These are phyloP conservation scores for Neodiprion lecontei DNA, from an alignment of 1,140 invertebrate species.

Conservation along the genomic window DNA sequence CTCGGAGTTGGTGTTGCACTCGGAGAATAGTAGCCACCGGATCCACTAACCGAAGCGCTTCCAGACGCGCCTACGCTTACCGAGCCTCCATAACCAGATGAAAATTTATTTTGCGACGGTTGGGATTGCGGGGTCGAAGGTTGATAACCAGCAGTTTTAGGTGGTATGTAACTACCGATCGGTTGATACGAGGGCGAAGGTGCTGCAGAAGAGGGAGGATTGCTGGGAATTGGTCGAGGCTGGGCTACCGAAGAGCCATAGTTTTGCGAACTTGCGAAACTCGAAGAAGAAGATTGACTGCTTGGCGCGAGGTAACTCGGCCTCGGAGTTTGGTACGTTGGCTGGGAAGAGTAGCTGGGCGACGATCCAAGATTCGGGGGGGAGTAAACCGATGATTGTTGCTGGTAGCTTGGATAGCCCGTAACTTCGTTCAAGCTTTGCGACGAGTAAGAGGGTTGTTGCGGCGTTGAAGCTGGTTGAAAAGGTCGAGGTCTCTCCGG, in stretches of 20 bases:
- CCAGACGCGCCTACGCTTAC: conserved; percentile 24
- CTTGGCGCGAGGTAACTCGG: conserved; percentile 32
- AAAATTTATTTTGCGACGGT: conserved; percentile 31
- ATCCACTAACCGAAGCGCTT: conserved; percentile 22
- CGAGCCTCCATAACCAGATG: conserved; percentile 11
- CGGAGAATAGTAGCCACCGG: conserved; percentile 17
- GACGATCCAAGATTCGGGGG: conserved; percentile 31
- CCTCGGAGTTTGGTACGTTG: conserved; percentile 21
- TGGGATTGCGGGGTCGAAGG: conserved; percentile 52
- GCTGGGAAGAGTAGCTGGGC: conserved; percentile 22
- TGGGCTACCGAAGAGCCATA: neutral
- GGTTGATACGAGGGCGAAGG: conserved; percentile 54
- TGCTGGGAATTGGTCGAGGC: conserved; percentile 2
- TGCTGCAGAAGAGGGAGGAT: conserved; percentile 49
- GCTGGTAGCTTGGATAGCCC: conserved; percentile 39
- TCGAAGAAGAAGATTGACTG: conserved; percentile 21
- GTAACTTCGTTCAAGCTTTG: conserved; percentile 48
- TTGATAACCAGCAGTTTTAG: conserved; percentile 41
- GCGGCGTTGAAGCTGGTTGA: conserved; percentile 56
- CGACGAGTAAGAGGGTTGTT: conserved; percentile 40
- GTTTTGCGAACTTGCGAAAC: conserved; percentile 18
- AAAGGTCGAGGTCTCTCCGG: conserved; percentile 74
- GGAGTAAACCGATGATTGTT: conserved; percentile 38
- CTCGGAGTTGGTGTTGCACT: conserved; percentile 37
- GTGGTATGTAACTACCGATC: conserved; percentile 52